Percentiles rank a stretch among this genome's conserved stretches.
Conservation (phyloP, 2,797 vertebrate genomes). For the Clamator glandarius region DNA sequence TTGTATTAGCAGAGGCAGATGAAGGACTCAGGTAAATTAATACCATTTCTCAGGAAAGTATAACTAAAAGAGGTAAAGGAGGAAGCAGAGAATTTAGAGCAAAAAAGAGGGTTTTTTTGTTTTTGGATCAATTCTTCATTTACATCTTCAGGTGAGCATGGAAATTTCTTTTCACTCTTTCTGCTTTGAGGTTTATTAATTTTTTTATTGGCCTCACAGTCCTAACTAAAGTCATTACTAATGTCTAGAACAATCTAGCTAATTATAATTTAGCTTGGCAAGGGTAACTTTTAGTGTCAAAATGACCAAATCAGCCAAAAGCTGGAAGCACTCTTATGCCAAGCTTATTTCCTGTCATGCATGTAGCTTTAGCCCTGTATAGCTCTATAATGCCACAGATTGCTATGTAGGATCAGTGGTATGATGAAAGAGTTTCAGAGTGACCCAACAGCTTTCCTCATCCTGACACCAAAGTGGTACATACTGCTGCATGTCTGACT, state of each 20-base stretch:
- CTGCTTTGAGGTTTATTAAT: neutral
- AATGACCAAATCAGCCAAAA: neutral
- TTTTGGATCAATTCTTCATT: neutral
- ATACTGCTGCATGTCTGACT: neutral
- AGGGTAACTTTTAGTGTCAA: neutral
- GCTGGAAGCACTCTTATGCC: neutral
- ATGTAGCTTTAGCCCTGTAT: neutral
- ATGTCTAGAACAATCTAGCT: neutral
- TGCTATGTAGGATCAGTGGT: neutral
- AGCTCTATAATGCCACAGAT: neutral
- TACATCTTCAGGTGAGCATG: neutral
- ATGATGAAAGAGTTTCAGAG: neutral
- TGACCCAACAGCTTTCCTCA: neutral
- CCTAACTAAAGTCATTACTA: neutral
- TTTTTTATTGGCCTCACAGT: neutral
- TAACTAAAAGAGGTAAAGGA: neutral
- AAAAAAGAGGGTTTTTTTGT: accelerated
- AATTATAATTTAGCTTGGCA: neutral
- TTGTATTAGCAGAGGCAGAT: neutral
- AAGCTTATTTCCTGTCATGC: neutral
- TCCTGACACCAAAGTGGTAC: neutral
- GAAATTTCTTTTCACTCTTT: neutral
- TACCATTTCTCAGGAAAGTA: neutral
- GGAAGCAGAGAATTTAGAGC: neutral
- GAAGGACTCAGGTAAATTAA: neutral